Evolutionary conservation across 1,140 invertebrate species (phyloP).

Genomic region (Medauroidea extradentata): DNA sequence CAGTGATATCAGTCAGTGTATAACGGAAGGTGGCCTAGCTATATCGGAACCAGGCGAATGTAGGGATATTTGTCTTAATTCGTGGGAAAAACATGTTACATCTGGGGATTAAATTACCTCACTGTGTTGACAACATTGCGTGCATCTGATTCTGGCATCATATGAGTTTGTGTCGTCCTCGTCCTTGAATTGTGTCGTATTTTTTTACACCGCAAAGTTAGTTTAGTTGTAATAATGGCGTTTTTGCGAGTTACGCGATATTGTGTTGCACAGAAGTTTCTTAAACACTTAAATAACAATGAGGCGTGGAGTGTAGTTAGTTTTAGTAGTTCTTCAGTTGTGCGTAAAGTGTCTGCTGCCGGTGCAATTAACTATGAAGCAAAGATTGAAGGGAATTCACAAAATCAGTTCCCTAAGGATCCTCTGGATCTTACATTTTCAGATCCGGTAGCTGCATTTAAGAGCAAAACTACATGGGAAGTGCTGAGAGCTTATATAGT

Average conservation of each 20-base stretch:
- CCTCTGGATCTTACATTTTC: slow-evolving; percentile 84
- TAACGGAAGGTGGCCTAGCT: no score
- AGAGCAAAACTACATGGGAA: slow-evolving; percentile 94
- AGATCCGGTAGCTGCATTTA: slow-evolving; percentile 74
- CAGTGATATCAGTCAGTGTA: no score
- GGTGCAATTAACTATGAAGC: slow-evolving; percentile 13
- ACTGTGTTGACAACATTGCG: no score
- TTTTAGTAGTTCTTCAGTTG: not conserved
- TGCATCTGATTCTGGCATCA: no score
- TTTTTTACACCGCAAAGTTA: no score
- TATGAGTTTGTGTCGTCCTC: no score
- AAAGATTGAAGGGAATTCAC: slow-evolving; percentile 1
- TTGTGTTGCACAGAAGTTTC: not conserved
- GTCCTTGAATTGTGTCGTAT: no score
- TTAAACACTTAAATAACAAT: not conserved
- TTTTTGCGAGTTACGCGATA: slow-evolving; percentile 42
- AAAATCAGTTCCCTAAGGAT: slow-evolving; percentile 44
- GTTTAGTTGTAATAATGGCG: slow-evolving; percentile 44
- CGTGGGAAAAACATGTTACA: no score
- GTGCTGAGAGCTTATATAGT: slow-evolving; percentile 88
- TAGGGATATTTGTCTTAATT: no score
- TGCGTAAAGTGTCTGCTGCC: slow-evolving; percentile 16
- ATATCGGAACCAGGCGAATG: no score
- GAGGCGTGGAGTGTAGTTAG: not conserved
- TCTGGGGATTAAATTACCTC: no score